Evolutionary conservation across 2,888 invertebrate genomes (phyloP).

Genomic region (Pristionchus mayeri): DNA sequence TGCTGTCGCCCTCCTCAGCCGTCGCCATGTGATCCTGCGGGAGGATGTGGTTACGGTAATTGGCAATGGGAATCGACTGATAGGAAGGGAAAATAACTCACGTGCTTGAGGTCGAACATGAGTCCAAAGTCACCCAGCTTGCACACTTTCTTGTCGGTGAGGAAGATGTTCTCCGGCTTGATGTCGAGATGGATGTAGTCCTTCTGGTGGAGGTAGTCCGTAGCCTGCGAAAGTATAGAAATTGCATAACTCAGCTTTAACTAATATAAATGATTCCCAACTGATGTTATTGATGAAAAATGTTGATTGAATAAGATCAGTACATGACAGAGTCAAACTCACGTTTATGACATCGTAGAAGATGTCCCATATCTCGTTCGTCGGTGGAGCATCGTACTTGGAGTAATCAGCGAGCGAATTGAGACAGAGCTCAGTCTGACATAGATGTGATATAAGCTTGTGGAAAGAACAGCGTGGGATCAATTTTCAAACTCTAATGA

Average conservation of each 20-base stretch:
- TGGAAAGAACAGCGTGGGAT: too few species aligned
- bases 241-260: too few species aligned
- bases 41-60: neutral
- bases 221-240: conserved; percentile 69
- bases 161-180: conserved; percentile 86
- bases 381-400: conserved; percentile 80
- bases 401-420: conserved; percentile 81
- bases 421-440: conserved; percentile 84
- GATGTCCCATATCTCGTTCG: conserved; percentile 83
- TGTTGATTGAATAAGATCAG: too few species aligned
- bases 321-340: too few species aligned
- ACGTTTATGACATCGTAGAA: conserved; percentile 82
- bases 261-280: too few species aligned
- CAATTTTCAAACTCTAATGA: too few species aligned
- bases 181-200: conserved; percentile 85
- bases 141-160: conserved; percentile 82
- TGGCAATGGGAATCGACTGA: neutral
- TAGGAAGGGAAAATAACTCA: conserved; percentile 48
- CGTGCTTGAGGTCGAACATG: conserved; percentile 81
- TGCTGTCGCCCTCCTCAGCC: conserved; percentile 83
- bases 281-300: too few species aligned
- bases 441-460: too few species aligned
- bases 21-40: conserved; percentile 44
- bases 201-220: conserved; percentile 83
- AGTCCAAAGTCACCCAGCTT: conserved; percentile 87